Percentiles rank a stretch among this genome's conserved stretches.
These are phyloP conservation scores for Globicephala melas DNA, from an alignment of 2,113 vertebrate genomes.

Conservation along the genomic window DNA sequence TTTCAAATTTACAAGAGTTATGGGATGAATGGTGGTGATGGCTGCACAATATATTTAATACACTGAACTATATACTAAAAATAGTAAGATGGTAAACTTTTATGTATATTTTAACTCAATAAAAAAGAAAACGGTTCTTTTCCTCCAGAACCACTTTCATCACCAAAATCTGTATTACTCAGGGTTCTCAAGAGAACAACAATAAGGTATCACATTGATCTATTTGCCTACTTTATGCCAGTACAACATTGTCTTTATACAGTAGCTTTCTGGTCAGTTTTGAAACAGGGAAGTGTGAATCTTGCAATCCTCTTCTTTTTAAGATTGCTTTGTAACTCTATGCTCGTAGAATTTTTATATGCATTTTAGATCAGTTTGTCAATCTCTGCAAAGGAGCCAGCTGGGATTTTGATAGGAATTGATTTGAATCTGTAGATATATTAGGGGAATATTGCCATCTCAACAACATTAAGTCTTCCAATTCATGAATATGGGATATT, in stretches of 20 bases:
- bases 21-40: too few relatives aligned
- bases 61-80: too few relatives aligned
- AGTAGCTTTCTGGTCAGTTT: neutral
- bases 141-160: too few relatives aligned
- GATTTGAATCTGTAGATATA: neutral
- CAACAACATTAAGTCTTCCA: too few relatives aligned
- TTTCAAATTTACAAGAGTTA: too few relatives aligned
- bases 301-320: neutral
- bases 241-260: neutral
- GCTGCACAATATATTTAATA: too few relatives aligned
- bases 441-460: neutral
- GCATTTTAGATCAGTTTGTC: neutral
- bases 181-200: too few relatives aligned
- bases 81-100: too few relatives aligned
- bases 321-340: neutral
- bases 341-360: neutral
- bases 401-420: neutral
- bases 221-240: neutral
- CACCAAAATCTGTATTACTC: too few relatives aligned
- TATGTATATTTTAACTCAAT: too few relatives aligned
- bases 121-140: too few relatives aligned
- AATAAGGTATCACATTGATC: neutral
- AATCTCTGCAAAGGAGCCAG: neutral
- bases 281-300: neutral
- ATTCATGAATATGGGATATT: neutral